A percentile compares a stretch with the other conserved stretches of the same genome.
Conservation (phyloP, 35 echinoderm and acorn worm species). For the Apostichopus parvimensis region DNA sequence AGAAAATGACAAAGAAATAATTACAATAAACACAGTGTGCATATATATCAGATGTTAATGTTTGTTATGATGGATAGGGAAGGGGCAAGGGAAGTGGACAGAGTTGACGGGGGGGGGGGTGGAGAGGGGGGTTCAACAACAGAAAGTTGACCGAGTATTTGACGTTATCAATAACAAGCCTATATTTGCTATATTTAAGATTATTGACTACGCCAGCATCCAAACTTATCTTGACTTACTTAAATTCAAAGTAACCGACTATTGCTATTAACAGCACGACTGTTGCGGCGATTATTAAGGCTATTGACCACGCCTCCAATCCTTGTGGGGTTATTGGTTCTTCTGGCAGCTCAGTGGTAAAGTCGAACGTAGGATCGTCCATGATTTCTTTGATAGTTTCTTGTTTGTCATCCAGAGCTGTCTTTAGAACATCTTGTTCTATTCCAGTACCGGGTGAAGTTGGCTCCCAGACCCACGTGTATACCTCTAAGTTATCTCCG, state of each 20-base stretch:
- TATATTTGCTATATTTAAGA: too few species aligned
- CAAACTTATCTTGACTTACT: neutral
- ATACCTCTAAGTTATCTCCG: constrained; percentile 27
- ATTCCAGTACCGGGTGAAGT: neutral
- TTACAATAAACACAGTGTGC: too few species aligned
- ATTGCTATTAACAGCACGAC: constrained; percentile 22
- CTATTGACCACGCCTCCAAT: constrained; percentile 48
- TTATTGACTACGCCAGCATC: too few species aligned
- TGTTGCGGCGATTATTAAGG: constrained; percentile 28
- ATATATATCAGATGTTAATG: too few species aligned
- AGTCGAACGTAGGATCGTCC: constrained; percentile 21
- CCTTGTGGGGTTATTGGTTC: neutral
- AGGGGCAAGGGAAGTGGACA: too few species aligned
- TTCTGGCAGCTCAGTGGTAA: neutral
- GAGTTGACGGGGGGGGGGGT: too few species aligned
- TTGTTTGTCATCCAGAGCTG: constrained; percentile 35
- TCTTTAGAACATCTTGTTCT: constrained; percentile 38
- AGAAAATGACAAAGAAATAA: too few species aligned
- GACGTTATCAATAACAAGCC: too few species aligned
- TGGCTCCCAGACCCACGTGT: constrained; percentile 50
- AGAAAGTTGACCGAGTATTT: too few species aligned
- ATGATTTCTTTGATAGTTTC: constrained; percentile 24
- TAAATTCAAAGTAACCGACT: constrained; percentile 44
- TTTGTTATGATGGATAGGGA: too few species aligned
- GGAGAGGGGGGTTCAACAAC: too few species aligned